Evolutionary conservation across 2,113 vertebrate species (phyloP).

Genomic region (Gallinago undulata): DNA sequence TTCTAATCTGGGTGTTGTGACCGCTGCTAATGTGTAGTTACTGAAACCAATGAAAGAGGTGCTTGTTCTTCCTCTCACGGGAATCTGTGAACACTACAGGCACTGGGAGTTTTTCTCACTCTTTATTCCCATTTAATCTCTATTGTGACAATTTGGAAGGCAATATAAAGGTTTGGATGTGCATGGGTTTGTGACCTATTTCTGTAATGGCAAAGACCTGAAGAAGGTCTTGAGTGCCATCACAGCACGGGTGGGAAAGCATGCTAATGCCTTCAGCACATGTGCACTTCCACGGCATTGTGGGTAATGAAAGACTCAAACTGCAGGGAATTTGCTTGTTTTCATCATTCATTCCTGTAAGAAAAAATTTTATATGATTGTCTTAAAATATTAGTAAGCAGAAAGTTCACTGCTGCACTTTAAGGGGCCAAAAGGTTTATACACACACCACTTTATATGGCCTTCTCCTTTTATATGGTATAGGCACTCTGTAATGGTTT

Average conservation of each 20-base stretch:
- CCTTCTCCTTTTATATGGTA: background rate
- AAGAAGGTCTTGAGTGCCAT: background rate
- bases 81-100: background rate
- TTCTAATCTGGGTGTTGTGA: background rate
- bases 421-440: background rate
- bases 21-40: background rate
- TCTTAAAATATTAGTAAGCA: background rate
- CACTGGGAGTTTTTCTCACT: background rate
- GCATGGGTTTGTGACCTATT: background rate
- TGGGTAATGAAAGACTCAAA: background rate
- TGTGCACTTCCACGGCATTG: fast-evolving
- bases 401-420: background rate
- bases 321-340: background rate
- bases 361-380: background rate
- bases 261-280: background rate
- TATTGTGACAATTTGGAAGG: background rate
- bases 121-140: background rate
- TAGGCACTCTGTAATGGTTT: background rate
- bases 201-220: background rate
- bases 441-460: background rate
- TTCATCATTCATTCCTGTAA: background rate
- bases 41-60: background rate
- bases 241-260: background rate
- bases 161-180: background rate
- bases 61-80: fast-evolving